A percentile compares a stretch with the other conserved stretches of the same genome.
Evolutionary conservation across 2,113 vertebrate species (phyloP).

Genomic region (Nothoprocta pentlandii): DNA sequence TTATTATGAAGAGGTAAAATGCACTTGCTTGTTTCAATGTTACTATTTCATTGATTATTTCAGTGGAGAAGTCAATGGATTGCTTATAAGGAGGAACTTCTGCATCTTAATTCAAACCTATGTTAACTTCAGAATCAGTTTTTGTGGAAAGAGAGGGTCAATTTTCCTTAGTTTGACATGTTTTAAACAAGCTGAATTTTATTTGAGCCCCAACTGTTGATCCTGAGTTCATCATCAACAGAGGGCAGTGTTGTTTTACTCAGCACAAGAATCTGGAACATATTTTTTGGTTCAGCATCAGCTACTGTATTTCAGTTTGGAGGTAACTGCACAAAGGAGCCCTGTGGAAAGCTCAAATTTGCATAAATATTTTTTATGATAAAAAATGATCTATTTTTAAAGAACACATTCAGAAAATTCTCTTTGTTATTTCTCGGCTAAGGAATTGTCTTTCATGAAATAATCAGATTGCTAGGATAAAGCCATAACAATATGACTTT

Average conservation of each 20-base stretch:
- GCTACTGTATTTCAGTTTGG: neutral
- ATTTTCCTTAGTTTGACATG: neutral
- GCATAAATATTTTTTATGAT: neutral
- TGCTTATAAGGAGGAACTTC: neutral
- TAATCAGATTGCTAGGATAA: neutral
- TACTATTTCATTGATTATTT: neutral
- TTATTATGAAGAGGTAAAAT: constrained; percentile 92
- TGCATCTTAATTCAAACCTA: neutral
- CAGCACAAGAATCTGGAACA: neutral
- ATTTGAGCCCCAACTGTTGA: neutral
- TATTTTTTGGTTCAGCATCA: neutral
- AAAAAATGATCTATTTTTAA: neutral
- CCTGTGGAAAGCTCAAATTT: neutral
- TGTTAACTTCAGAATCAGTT: neutral
- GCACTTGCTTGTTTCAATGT: neutral
- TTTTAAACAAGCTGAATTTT: neutral
- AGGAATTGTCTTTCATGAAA: neutral
- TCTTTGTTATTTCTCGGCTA: neutral
- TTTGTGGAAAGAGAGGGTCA: neutral
- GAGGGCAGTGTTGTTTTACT: constrained; percentile 76
- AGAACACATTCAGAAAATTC: neutral
- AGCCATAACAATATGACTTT: neutral
- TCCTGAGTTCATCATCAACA: constrained; percentile 53
- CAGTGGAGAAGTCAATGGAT: neutral
- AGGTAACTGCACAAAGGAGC: neutral